phyloP scores from a whole-genome alignment of 2,888 invertebrate genomes.

The Drosophila mettleri region DNA sequence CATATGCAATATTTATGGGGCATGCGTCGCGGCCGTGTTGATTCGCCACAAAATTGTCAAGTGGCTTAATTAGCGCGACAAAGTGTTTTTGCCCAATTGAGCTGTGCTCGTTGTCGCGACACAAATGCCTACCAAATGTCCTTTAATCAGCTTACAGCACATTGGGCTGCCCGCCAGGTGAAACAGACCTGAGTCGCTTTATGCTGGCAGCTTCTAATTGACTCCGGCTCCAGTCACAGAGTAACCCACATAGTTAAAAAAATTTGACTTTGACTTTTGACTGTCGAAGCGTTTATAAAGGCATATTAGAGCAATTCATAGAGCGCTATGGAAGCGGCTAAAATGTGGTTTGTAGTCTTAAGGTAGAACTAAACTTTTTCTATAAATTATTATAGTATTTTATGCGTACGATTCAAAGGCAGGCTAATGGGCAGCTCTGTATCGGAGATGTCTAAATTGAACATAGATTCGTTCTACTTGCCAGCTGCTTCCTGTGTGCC shows the following conservation, averaged over 20 bases:
- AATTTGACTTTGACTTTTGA: too few species aligned
- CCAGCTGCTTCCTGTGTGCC: neutral
- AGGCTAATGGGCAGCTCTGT: neutral
- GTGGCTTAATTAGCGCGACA: slow-evolving; percentile 70
- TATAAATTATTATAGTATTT: neutral
- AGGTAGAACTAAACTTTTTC: neutral
- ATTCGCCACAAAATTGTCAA: slow-evolving; percentile 45
- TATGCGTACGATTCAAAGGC: neutral
- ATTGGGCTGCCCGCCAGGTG: slow-evolving; percentile 7
- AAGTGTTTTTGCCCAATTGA: slow-evolving; percentile 69
- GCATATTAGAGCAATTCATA: neutral
- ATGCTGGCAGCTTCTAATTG: slow-evolving; percentile 15
- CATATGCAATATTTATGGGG: slow-evolving; percentile 64
- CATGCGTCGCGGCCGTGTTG: slow-evolving; percentile 54
- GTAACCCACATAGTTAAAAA: slow-evolving; percentile 24
- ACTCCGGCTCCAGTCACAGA: slow-evolving; percentile 19
- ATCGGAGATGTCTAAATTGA: neutral
- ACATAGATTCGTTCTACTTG: neutral
- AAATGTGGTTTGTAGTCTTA: too few species aligned
- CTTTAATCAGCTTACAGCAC: slow-evolving; percentile 65
- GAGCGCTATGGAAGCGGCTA: neutral
- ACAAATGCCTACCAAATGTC: slow-evolving; percentile 25
- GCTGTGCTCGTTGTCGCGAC: slow-evolving; percentile 20
- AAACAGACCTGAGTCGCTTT: slow-evolving; percentile 47
- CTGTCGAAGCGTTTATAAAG: slow-evolving; percentile 22